A percentile compares a stretch with the other conserved stretches of the same genome.
Conservation (phyloP, 1,140 invertebrate genomes). For the Colletes gigas region DNA sequence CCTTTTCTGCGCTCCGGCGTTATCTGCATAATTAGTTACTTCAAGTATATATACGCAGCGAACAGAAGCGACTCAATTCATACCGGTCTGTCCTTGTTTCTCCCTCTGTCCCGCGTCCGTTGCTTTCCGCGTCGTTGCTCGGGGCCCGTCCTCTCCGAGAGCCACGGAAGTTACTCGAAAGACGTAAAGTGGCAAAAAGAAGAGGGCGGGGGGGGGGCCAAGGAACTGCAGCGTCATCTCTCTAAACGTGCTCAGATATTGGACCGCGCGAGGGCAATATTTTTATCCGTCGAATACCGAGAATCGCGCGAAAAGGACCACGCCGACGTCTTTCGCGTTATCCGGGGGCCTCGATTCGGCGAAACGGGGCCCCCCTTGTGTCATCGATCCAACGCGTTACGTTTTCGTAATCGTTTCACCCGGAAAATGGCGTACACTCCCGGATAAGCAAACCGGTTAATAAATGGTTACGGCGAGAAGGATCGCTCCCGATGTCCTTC, state of each 20-base stretch:
- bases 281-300: conserved; percentile 23
- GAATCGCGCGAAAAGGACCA: not conserved
- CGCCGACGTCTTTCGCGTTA: not conserved
- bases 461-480: too few relatives aligned
- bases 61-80: conserved; percentile 73
- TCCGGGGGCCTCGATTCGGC: not conserved
- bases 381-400: too few relatives aligned
- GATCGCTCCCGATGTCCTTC: too few relatives aligned
- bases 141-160: not conserved
- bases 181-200: conserved; percentile 14
- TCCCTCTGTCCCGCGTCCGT: not conserved
- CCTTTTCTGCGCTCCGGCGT: conserved; percentile 64
- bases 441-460: too few relatives aligned
- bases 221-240: conserved; percentile 4
- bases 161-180: conserved; percentile 28
- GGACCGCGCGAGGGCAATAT: conserved; percentile 7
- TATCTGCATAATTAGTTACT: conserved; percentile 78
- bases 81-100: conserved; percentile 23
- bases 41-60: conserved; percentile 56
- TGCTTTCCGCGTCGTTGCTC: not conserved
- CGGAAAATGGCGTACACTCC: too few relatives aligned
- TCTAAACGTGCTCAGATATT: conserved; percentile 43
- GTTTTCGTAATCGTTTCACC: too few relatives aligned
- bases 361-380: too few relatives aligned
- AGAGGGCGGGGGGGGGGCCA: too few relatives aligned